These are phyloP conservation scores for Smittia sp. DNA, from an alignment of 2,888 invertebrate genomes.

Conservation along the genomic window DNA sequence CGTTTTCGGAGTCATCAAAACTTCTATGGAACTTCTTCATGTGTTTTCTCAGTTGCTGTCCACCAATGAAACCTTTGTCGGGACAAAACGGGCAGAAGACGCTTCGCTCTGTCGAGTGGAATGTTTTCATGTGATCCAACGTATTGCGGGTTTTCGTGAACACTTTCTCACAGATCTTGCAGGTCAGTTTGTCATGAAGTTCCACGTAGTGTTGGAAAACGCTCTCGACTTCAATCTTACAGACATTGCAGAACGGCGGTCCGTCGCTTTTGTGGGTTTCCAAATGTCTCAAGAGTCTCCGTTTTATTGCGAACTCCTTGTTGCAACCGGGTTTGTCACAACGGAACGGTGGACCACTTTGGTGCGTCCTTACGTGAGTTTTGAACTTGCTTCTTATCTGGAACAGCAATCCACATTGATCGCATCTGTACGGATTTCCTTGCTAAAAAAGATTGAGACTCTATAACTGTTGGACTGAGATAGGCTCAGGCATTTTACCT, in stretches of 20 bases:
- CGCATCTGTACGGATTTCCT: not conserved
- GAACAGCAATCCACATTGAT: not conserved
- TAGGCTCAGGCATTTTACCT: too few relatives aligned
- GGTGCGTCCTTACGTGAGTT: conserved; percentile 19
- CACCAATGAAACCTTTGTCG: not conserved
- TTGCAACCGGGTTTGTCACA: not conserved
- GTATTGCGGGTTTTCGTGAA: not conserved
- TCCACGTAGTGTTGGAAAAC: not conserved
- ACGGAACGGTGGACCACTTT: not conserved
- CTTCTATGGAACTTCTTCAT: not conserved
- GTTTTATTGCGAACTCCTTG: not conserved
- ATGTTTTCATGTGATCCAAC: not conserved
- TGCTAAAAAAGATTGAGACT: too few relatives aligned
- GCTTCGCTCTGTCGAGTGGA: not conserved
- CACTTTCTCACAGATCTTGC: not conserved
- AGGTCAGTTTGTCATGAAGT: not conserved
- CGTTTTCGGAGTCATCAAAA: not conserved
- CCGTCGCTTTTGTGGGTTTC: not conserved
- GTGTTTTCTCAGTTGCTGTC: not conserved
- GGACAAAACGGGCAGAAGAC: not conserved
- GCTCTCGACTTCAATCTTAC: not conserved
- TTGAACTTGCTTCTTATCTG: conserved; percentile 18
- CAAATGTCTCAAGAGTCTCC: not conserved
- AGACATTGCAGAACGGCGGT: not conserved
- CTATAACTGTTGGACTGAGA: too few relatives aligned